Evolutionary conservation across 2,888 invertebrate genomes (phyloP).

Genomic region (Atethmia centrago): DNA sequence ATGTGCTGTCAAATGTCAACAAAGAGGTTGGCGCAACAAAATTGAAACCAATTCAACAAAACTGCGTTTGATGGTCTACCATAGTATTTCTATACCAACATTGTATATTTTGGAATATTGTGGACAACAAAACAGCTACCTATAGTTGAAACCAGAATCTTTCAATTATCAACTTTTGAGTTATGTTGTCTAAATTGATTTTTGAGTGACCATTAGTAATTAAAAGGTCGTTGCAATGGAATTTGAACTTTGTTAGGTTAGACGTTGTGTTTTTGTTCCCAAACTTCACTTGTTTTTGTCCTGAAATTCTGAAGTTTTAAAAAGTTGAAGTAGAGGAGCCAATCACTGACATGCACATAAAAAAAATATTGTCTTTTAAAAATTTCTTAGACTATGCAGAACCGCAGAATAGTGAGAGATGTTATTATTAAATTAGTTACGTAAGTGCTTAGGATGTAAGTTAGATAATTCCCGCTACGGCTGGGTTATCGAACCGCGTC

Average conservation of each 20-base stretch:
- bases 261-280: too few relatives aligned
- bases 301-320: too few relatives aligned
- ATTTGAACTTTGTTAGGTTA: too few relatives aligned
- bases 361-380: background rate
- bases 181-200: too few relatives aligned
- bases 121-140: too few relatives aligned
- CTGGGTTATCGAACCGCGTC: constrained; percentile 64
- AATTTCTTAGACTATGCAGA: background rate
- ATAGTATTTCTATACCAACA: background rate
- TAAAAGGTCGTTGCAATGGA: too few relatives aligned
- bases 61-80: background rate
- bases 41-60: background rate
- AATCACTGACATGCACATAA: background rate
- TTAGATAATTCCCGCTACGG: constrained; percentile 62
- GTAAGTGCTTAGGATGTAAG: constrained; percentile 29
- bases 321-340: background rate
- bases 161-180: too few relatives aligned
- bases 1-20: background rate
- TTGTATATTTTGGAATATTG: background rate
- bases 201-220: too few relatives aligned
- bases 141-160: too few relatives aligned
- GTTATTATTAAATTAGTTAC: constrained; percentile 11
- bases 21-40: background rate
- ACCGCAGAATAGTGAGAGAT: constrained; percentile 14
- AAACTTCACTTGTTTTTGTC: too few relatives aligned